phyloP scores from a whole-genome alignment of 2,797 vertebrate species.

The Tapera naevia region DNA sequence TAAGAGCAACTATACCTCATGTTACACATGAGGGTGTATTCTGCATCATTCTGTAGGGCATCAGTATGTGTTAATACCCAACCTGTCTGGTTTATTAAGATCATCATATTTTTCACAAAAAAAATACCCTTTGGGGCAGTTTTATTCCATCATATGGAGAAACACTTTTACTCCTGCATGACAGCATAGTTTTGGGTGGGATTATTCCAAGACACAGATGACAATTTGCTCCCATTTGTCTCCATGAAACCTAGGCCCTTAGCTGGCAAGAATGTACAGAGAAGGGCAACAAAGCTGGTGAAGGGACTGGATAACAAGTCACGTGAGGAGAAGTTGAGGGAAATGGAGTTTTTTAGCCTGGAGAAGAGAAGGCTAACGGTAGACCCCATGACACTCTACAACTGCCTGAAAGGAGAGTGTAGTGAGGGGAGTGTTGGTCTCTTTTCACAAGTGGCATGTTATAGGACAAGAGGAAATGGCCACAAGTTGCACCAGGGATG shows the following conservation, averaged over 20 bases:
- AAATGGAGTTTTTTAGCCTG: no score
- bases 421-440: no score
- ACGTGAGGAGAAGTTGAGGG: no score
- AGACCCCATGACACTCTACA: no score
- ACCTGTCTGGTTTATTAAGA: background rate
- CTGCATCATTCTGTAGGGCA: background rate
- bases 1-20: background rate
- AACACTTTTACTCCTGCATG: background rate
- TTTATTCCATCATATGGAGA: background rate
- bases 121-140: background rate
- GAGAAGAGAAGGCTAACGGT: no score
- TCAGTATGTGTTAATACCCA: background rate
- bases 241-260: background rate
- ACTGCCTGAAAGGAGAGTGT: no score
- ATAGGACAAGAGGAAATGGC: no score
- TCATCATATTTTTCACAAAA: background rate
- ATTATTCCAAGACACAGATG: background rate
- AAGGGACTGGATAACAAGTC: no score
- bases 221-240: background rate
- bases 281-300: no score
- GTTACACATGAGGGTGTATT: background rate
- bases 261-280: background rate
- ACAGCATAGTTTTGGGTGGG: background rate
- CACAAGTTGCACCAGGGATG: no score
- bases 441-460: no score